Evolutionary conservation across 2,888 invertebrate genomes (phyloP), one percentile per base, ranked within the genome.

Genomic region (Sphaerophoria rueppellii): DNA sequence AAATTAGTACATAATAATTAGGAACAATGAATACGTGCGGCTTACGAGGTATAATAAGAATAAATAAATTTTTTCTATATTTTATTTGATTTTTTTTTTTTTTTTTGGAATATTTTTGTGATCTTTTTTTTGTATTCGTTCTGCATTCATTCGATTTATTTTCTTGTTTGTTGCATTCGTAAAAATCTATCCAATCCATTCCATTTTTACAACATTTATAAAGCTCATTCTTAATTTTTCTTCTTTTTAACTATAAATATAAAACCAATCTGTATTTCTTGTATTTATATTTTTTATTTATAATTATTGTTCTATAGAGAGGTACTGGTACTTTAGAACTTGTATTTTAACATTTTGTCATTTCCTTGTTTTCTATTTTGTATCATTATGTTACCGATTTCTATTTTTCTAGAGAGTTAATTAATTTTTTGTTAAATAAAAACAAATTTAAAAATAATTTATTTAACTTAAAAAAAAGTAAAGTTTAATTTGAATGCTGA

Each of bases 21-120:
- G 83, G 83, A 83, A 83, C 83, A 83, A 80, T 83, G 80, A 80
- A 83, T 83, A 83, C 83, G 83, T 83, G 75, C 71, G 80, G 80
- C 69, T 72, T 80, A 80, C 72, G 83, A 83, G 83, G 72, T 83
- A 80, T 75, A 69, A 63, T 71, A 71, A 61, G 60, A 71, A 80
- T 83, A 72, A 83, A 72, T 67, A 75, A 40, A 52, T 46, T 71
- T n/a, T 46, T 37, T 73, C 40, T 72, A 72, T 52, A 72, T 40
- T 50, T 60, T n/a, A 16, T 48, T 57, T 46, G 40, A 7, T 37
- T 11, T 58, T 57, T 37, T 6, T 14, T 63, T 37, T 71, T 11
- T 34, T 37, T 73, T 40, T 72, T 60, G 24, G 24, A 24, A 24
- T 32, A 61, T 32, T 16, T 55, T 24, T 6, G 14, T 37, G 12